Conservation (phyloP, 2,888 invertebrate species). For the Theretra japonica region DNA sequence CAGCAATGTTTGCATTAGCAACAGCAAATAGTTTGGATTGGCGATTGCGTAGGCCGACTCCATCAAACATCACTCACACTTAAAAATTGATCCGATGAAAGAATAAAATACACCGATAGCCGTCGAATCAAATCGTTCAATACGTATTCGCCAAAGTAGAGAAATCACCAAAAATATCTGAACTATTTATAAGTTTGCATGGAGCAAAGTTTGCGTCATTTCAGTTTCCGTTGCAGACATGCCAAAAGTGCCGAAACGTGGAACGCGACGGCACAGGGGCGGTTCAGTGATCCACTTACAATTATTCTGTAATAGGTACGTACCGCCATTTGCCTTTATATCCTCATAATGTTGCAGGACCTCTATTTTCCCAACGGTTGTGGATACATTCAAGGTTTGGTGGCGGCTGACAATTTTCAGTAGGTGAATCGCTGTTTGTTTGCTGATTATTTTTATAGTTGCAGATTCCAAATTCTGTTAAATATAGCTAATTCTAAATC, state of each 20-base stretch:
- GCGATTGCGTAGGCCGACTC: slow-evolving; percentile 29
- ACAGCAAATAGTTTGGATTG: neutral
- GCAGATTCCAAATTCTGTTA: no score
- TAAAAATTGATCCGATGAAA: slow-evolving; percentile 11
- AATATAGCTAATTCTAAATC: no score
- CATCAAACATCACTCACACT: slow-evolving; percentile 27
- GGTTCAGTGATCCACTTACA: neutral
- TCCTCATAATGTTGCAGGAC: no score
- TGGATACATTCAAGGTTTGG: no score
- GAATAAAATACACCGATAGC: neutral
- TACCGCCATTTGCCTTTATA: neutral
- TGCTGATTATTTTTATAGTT: no score
- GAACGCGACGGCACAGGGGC: slow-evolving; percentile 21
- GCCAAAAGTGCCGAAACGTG: slow-evolving; percentile 48
- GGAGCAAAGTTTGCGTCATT: slow-evolving; percentile 54
- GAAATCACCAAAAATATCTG: slow-evolving; percentile 35
- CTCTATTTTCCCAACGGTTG: no score
- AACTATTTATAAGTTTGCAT: slow-evolving; percentile 45
- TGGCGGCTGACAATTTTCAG: no score
- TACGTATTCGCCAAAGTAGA: slow-evolving; percentile 19
- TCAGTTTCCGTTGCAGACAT: slow-evolving; percentile 52
- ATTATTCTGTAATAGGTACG: neutral
- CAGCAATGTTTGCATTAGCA: neutral
- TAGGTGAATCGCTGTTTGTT: no score
- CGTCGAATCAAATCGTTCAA: slow-evolving; percentile 24